A percentile compares a stretch with the other conserved stretches of the same genome.
Evolutionary conservation across 2,797 vertebrate species (phyloP).

Genomic region (Antennarius maculatus): DNA sequence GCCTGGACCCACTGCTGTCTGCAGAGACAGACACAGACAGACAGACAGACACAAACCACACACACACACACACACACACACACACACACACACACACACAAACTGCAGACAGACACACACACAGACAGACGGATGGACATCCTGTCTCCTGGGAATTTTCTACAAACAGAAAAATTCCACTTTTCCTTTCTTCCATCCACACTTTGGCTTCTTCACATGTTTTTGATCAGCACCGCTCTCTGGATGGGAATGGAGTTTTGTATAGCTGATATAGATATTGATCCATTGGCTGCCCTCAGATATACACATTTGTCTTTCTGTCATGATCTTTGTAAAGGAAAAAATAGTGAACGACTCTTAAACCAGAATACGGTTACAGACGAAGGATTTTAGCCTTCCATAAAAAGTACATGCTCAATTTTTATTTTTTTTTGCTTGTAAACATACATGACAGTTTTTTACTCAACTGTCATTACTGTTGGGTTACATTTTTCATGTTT

Average conservation of each 20-base stretch:
- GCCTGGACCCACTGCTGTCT: conserved; percentile 17
- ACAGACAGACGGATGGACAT: too few relatives aligned
- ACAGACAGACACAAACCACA: too few relatives aligned
- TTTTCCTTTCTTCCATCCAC: neutral
- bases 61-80: too few relatives aligned
- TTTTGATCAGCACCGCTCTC: conserved; percentile 1
- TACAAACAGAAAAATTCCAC: conserved; percentile 2
- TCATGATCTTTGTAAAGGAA: too few relatives aligned
- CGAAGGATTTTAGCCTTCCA: too few relatives aligned
- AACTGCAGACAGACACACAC: neutral
- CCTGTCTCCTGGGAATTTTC: conserved; percentile 16
- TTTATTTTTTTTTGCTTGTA: too few relatives aligned
- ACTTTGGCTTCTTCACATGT: neutral
- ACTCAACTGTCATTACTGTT: too few relatives aligned
- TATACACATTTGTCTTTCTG: too few relatives aligned
- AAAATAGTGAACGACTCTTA: neutral
- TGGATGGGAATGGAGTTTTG: neutral
- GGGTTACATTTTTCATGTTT: neutral
- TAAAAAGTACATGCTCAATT: too few relatives aligned
- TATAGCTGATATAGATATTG: neutral
- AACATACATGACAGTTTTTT: too few relatives aligned
- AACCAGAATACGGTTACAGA: too few relatives aligned
- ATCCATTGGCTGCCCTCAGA: neutral
- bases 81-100: too few relatives aligned
- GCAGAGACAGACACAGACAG: conserved; percentile 2